Base-by-base conservation (phyloP, 2,113 vertebrate genomes). In the Archocentrus centrarchus region DNA sequence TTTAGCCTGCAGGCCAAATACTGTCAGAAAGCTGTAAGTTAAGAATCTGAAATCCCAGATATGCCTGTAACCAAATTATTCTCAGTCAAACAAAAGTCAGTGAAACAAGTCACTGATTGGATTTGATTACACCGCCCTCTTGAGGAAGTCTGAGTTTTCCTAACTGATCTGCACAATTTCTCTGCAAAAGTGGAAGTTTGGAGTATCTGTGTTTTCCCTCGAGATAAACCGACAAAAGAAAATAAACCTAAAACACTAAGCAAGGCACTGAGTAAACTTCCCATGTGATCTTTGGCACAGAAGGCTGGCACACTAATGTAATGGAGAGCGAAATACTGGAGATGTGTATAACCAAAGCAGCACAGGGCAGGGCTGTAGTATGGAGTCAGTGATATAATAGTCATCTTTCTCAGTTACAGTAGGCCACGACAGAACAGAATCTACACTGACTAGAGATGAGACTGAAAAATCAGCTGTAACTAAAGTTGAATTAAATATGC, bases 91-190 rank as follows among this genome's bases (percentile, higher is more conserved):
- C 9, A 39, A 22, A 55, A 80, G 15, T 27, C 62, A 44, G 3
- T 32, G 63, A 68, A 68, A 77, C 59, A 57, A 82, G 78, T 68
- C 10, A 79, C 32, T 53, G 18, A 59, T 53, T 85, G 2, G 62
- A 86, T 81, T 90, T 84, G 89, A 91, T 75, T 64, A 87, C 22
- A 84, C 82, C 80, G 89, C 91, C 94, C 90, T 85, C 94, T 93
- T 70, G 77, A 92, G 94, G 91, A 77, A 44, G 70, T 63, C 14
- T 63, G n/a, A 7, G 18, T 75, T 22, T 70, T 79, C 30, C 75
- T 57, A 14, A 59, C 24, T 3, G 10, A 30, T 70, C 66, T 53
- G 41, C 3, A 64, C n/a, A 27, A 61, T 55, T 58, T 47, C 22
- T 37, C 22, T 47, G n/a, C 35, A 44, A 58, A 62, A 30, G 1